Conservation (phyloP, 2,797 vertebrate species). For the Rhinatrema bivittatum region DNA sequence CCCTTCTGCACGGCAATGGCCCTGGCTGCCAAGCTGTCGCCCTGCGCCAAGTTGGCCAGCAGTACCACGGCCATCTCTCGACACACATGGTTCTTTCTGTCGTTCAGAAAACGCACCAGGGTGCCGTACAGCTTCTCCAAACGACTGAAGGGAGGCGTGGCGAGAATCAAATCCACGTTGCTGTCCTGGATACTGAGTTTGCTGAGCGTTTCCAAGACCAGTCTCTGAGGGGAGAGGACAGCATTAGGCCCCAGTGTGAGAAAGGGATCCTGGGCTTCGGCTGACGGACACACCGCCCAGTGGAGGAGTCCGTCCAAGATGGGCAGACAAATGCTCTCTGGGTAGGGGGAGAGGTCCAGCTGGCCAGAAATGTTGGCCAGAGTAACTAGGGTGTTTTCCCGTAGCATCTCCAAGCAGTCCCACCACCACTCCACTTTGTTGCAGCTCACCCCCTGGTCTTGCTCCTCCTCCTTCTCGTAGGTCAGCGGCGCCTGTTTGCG, state of each 20-base stretch:
- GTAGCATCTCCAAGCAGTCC: constrained; percentile 95
- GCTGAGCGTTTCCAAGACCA: constrained; percentile 96
- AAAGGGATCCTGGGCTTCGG: constrained; percentile 96
- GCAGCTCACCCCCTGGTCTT: constrained; percentile 84
- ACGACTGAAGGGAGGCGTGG: constrained; percentile 89
- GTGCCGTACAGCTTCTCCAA: constrained; percentile 93
- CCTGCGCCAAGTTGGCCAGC: constrained; percentile 94
- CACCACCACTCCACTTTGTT: constrained; percentile 98
- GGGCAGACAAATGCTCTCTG: constrained; percentile 95
- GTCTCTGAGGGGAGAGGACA: constrained; percentile 94
- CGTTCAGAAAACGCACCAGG: constrained; percentile 92
- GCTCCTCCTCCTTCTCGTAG: constrained; percentile 93
- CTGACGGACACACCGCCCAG: constrained; percentile 95
- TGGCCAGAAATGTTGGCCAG: constrained; percentile 96
- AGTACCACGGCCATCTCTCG: constrained; percentile 98
- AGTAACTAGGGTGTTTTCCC: constrained; percentile 95
- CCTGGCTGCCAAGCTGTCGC: constrained; percentile 85
- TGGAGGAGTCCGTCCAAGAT: constrained; percentile 96
- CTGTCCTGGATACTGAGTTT: constrained; percentile 98
- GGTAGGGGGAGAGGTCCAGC: constrained; percentile 90
- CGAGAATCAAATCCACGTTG: constrained; percentile 98
- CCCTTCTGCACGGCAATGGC: constrained; percentile 92
- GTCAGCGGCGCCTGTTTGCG: constrained; percentile 93
- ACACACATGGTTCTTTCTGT: constrained; percentile 93
- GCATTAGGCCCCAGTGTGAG: constrained; percentile 86